Evolutionary conservation across 1,140 invertebrate species (phyloP), one percentile per base, ranked within the genome.

Genomic region (Pogonus chalceus): DNA sequence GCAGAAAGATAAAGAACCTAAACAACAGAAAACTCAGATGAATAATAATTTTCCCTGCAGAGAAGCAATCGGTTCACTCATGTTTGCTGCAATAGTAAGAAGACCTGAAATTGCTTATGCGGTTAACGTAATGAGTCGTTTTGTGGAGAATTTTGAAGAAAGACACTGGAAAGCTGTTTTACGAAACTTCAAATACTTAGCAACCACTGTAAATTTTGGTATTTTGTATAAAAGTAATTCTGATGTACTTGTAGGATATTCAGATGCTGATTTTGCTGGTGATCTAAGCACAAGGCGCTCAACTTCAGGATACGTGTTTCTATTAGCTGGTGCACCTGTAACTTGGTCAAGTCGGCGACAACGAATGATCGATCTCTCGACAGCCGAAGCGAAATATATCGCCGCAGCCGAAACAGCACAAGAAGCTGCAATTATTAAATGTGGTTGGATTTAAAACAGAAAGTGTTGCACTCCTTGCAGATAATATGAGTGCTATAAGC

Each of bases 371-470:
- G 61, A 65, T 16, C 50, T 64, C 7, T 68, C 65, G 2, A 70
- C 70, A 14, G 72, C 66, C 7, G 71, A 76, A 58, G 65, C 71
- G n/a, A 72, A 76, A 53, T 66, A 61, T 60, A 35, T 69, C 3
- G 62, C 66, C 31, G 60, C 58, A 9, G 57, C 59, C 60, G 61
- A 63, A 52, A 61, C 57, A n/a, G 50, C 60, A 9, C 67, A 67
- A 56, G 60, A 69, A 48, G 35, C 61, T 16, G 47, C 67, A 16
- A 68, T 64, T 63, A 49, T 69, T 12, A 56, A 49, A 21, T 53
- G 60, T 68, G 1, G 49, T 26, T 37, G 67, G 70, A 52, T 50
- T 65, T 60, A n/a, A 14, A 12, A 22, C 22, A 31, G 46, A 48
- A 20, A 22, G 37, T 48, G 21, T 14, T 23, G 23, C 22, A 14